Base-by-base conservation (phyloP, 1,140 invertebrate genomes). In the Xylocopa sonorina region DNA sequence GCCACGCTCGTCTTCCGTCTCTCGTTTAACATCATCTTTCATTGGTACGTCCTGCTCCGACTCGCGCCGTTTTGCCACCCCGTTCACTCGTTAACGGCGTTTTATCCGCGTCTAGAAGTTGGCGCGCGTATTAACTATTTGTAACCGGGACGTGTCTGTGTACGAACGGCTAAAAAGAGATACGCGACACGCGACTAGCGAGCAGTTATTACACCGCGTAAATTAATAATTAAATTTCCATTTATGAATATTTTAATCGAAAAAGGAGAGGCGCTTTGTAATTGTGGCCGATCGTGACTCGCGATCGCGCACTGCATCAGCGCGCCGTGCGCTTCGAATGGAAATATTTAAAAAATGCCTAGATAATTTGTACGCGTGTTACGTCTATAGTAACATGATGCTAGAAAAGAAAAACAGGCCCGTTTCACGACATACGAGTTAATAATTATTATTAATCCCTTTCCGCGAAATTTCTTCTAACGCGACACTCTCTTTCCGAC, bases 11-110 rank as follows among this genome's bases (percentile, higher is more conserved):
- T n/a, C 46, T 72, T 53, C 10, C 29, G 12, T 32, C 21, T 32
- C 41, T 50, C 21, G 29, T 58, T 60, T 57, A 48, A 57, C 68
- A 5, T n/a, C 24, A 71, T 71, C 32, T 50, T 58, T 60, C 21
- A 60, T 62, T 43, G 21, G 21, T 43, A n/a, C 29, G 46, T 38
- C 55, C 41, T 58, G 18, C 43, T 34, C 6, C 41, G 24, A 48
- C n/a, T n/a, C 43, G 16, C 38, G 18, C 16, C 24, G 12, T 38
- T 58, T 60, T 18, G 6, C 1, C 43, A 21, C 3, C n/a, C 9
- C 21, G 21, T 48, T 58, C 12, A 7, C 12, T 34, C 29, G n/a
- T n/a, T n/a, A n/a, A 32, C 69, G 12, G 7, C 50, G 50, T 62
- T 38, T 50, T 27, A 34, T 62, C 7, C 51, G 18, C n/a, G 14